These are phyloP conservation scores for Orchesellides sinensis DNA, from an alignment of 2,888 invertebrate genomes.

Conservation along the genomic window DNA sequence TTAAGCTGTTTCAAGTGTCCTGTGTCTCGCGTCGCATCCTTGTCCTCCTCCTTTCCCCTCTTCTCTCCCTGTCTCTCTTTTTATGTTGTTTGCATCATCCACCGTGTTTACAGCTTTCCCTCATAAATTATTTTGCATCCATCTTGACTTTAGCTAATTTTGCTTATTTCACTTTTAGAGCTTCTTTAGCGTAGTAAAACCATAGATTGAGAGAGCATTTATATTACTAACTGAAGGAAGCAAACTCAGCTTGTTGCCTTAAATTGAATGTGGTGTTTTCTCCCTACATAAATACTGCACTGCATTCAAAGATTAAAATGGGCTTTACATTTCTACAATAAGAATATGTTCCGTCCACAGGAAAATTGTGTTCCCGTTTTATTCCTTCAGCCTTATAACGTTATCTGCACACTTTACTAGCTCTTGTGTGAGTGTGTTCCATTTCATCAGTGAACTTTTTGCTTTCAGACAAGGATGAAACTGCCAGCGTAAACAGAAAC, in stretches of 20 bases:
- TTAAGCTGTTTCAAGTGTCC: conserved; percentile 1
- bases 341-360: too few species aligned
- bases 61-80: background rate
- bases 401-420: background rate
- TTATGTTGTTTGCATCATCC: conserved; percentile 10
- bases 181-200: background rate
- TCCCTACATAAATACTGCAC: background rate
- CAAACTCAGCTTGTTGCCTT: conserved; percentile 12
- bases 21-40: background rate
- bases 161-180: conserved; percentile 33
- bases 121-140: conserved; percentile 61
- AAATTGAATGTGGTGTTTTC: background rate
- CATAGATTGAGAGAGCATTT: too few species aligned
- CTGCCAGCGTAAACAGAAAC: conserved; percentile 61
- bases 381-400: background rate
- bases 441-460: conserved; percentile 63
- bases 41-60: background rate
- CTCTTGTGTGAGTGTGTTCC: conserved; percentile 32
- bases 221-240: too few species aligned
- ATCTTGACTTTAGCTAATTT: conserved; percentile 60
- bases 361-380: too few species aligned
- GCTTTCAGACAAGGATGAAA: conserved; percentile 61
- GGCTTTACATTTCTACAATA: background rate
- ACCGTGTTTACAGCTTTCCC: conserved; percentile 49
- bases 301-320: conserved; percentile 2